Conservation (phyloP, 2,113 vertebrate species). For the Mesoclemmys tuberculata region DNA sequence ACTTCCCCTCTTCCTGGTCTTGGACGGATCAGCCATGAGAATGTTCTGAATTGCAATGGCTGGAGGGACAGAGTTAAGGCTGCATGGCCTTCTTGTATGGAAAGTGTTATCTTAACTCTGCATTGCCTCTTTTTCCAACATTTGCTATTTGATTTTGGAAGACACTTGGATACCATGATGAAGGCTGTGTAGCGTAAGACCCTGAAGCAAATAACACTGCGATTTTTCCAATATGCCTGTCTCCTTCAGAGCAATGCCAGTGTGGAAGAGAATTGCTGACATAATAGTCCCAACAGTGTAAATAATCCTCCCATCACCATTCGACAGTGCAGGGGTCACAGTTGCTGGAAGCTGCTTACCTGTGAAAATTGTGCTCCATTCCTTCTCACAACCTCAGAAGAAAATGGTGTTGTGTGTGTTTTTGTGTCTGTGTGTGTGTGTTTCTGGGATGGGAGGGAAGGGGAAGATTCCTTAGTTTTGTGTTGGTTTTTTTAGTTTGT, state of each 20-base stretch:
- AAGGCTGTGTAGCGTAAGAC: background rate
- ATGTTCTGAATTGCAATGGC: background rate
- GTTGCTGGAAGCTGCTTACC: background rate
- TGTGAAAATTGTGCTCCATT: background rate
- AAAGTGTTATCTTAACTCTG: conserved; percentile 46
- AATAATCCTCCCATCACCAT: background rate
- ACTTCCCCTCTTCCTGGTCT: background rate
- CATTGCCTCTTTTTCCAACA: conserved; percentile 1
- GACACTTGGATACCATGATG: background rate
- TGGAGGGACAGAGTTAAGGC: conserved; percentile 30
- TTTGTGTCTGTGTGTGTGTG: background rate
- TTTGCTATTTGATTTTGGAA: conserved; percentile 40
- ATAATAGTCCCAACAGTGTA: background rate
- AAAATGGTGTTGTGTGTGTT: background rate
- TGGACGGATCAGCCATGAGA: conserved; percentile 25
- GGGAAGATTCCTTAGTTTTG: background rate
- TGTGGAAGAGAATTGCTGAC: background rate
- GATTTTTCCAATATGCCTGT: background rate
- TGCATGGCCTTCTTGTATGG: conserved; percentile 12
- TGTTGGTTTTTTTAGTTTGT: background rate
- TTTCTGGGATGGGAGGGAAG: background rate
- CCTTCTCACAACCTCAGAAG: background rate
- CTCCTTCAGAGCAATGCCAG: background rate
- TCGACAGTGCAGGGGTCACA: background rate
- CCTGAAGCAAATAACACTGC: background rate